Conservation (phyloP, 2,888 invertebrate genomes). For the Himalopsyche kuldschensis region DNA sequence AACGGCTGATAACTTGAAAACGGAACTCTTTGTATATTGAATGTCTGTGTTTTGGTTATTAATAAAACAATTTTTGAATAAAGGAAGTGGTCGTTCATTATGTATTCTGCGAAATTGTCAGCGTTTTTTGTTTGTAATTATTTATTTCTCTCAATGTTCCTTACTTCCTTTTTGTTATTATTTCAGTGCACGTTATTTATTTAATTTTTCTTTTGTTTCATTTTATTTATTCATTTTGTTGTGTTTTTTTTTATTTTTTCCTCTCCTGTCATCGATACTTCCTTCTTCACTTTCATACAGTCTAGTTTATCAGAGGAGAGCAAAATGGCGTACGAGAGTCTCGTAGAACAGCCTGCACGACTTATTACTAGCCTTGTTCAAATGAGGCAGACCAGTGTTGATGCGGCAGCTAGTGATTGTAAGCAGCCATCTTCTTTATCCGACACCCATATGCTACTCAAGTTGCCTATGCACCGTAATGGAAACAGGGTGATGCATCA, state of each 20-base stretch:
- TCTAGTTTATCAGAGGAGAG: conserved; percentile 85
- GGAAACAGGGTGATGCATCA: background rate
- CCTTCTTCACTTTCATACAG: conserved; percentile 55
- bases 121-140: background rate
- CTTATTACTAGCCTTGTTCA: conserved; percentile 39
- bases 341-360: conserved; percentile 75
- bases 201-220: conserved; percentile 2
- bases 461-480: background rate
- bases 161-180: background rate
- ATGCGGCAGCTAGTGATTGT: background rate
- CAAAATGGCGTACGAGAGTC: conserved; percentile 87
- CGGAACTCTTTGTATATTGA: background rate
- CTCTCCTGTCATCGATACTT: conserved; percentile 40
- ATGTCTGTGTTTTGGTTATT: background rate
- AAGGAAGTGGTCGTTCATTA: background rate
- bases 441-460: background rate
- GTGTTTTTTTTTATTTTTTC: background rate
- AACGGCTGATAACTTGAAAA: background rate
- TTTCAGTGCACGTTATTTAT: background rate
- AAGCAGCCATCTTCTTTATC: conserved; percentile 12
- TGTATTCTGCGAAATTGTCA: background rate
- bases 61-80: background rate
- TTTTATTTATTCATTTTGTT: conserved; percentile 5
- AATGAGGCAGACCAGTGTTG: conserved; percentile 42
- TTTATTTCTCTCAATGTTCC: background rate